Evolutionary conservation across 2,888 invertebrate species (phyloP).

Genomic region (Thymelicus lineola): DNA sequence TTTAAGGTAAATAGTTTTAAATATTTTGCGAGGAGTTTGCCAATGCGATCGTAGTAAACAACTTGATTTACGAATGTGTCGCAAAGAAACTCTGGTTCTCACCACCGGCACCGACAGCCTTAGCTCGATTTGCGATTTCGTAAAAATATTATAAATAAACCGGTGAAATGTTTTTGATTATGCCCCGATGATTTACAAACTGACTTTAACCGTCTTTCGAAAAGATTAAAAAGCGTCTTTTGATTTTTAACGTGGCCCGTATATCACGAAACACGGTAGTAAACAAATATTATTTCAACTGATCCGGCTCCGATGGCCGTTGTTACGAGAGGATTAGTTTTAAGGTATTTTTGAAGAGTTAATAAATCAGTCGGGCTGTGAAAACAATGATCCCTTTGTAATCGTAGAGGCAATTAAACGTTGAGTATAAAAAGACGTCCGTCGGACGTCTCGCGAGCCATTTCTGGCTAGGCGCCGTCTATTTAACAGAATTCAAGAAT

Average conservation of each 20-base stretch:
- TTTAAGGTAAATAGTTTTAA: slow-evolving; percentile 16
- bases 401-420: slow-evolving; percentile 80
- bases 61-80: slow-evolving; percentile 31
- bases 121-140: slow-evolving; percentile 27
- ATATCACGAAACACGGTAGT: slow-evolving; percentile 68
- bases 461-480: slow-evolving; percentile 60
- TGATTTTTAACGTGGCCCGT: slow-evolving; percentile 41
- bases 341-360: slow-evolving; percentile 50
- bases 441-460: slow-evolving; percentile 45
- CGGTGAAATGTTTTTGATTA: slow-evolving; percentile 33
- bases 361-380: slow-evolving; percentile 76
- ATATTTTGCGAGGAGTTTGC: slow-evolving; percentile 8
- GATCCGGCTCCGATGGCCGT: slow-evolving; percentile 48
- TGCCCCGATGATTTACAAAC: slow-evolving; percentile 28
- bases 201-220: slow-evolving; percentile 41
- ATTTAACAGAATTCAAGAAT: slow-evolving; percentile 69
- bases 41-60: slow-evolving; percentile 22
- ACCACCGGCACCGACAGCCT: slow-evolving; percentile 14
- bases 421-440: slow-evolving; percentile 67
- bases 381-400: slow-evolving; percentile 83
- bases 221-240: slow-evolving; percentile 28
- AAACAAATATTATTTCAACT: slow-evolving; percentile 67
- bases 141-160: slow-evolving; percentile 33
- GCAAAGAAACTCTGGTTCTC: slow-evolving; percentile 15
- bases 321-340: slow-evolving; percentile 49